Evolutionary conservation across 2,888 invertebrate species (phyloP).

Genomic region (Acronicta leporina): DNA sequence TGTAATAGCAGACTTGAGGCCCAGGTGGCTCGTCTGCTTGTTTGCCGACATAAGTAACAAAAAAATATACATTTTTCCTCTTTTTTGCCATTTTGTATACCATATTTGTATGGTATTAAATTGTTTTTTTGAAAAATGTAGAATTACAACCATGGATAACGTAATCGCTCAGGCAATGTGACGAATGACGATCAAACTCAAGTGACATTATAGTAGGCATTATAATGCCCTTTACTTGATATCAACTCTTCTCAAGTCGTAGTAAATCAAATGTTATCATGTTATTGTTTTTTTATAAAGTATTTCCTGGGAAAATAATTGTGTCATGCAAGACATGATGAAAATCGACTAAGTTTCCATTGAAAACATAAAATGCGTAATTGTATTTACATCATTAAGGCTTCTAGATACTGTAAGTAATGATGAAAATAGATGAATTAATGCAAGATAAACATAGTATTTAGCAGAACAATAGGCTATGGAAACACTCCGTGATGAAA

Average conservation of each 20-base stretch:
- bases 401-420: conserved; percentile 6
- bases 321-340: neutral
- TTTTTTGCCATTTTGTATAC: no score
- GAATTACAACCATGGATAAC: no score
- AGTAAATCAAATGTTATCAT: neutral
- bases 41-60: no score
- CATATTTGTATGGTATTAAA: no score
- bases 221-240: no score
- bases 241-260: neutral
- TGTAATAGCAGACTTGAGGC: no score
- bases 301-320: neutral
- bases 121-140: no score
- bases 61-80: no score
- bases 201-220: no score
- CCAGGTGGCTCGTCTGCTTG: no score
- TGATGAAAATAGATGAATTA: conserved; percentile 11
- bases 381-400: conserved; percentile 3
- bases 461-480: conserved; percentile 31
- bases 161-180: no score
- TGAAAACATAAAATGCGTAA: conserved; percentile 8
- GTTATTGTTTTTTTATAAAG: neutral
- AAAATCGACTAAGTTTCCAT: neutral
- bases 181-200: no score
- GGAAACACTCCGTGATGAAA: conserved; percentile 30
- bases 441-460: conserved; percentile 9